A percentile compares a stretch with the other conserved stretches of the same genome.
Evolutionary conservation across 2,888 invertebrate species (phyloP).

Genomic region (Caenorhabditis doughertyi): DNA sequence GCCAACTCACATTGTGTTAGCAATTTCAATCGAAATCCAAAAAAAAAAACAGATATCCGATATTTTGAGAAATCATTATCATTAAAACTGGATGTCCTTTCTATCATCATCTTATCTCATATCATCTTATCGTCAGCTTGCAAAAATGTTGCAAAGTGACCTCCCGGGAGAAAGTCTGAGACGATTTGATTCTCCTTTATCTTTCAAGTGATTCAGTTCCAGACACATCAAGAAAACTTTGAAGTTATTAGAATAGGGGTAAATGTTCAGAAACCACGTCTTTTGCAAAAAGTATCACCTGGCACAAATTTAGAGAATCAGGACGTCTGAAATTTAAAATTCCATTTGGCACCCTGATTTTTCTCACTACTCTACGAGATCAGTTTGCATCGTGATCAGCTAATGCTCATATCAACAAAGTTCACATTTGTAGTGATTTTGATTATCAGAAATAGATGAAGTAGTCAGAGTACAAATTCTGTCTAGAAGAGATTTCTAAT

Average conservation of each 20-base stretch:
- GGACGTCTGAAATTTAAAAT: background rate
- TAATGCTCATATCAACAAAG: too few species aligned
- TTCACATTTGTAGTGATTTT: too few species aligned
- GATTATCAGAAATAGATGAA: too few species aligned
- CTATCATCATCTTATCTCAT: background rate
- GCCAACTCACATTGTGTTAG: background rate
- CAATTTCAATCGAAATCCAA: background rate
- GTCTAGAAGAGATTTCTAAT: too few species aligned
- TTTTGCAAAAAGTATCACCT: slow-evolving; percentile 2
- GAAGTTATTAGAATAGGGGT: background rate
- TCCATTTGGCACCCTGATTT: background rate
- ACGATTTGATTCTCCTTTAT: background rate
- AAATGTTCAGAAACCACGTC: background rate
- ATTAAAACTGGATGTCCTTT: background rate
- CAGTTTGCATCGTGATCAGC: background rate
- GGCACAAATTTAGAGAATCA: background rate
- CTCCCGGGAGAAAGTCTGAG: slow-evolving; percentile 7
- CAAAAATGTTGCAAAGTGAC: slow-evolving; percentile 22
- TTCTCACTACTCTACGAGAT: background rate
- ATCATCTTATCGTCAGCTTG: background rate
- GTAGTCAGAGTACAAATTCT: too few species aligned
- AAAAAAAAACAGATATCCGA: slow-evolving; percentile 5
- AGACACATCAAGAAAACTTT: background rate
- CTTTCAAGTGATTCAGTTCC: background rate
- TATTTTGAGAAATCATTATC: slow-evolving; percentile 3